Evolutionary conservation across 2,113 vertebrate species (phyloP).

Genomic region (Baryphthengus martii): DNA sequence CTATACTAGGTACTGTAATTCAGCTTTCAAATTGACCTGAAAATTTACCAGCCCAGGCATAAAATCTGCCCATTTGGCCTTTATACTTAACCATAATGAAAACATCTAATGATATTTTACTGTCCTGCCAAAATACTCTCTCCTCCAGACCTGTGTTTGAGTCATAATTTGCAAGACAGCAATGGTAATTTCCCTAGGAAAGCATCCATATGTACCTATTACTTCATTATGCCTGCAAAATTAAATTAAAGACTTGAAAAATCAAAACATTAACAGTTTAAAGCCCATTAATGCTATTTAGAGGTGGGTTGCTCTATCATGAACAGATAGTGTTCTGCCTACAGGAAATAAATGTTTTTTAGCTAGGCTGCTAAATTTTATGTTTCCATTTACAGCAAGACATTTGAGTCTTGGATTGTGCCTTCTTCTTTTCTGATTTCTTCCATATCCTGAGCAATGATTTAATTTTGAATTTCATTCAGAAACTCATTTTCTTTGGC

Average conservation of each 20-base stretch:
- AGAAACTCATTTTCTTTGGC: neutral
- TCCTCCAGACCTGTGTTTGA: neutral
- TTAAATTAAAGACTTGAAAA: neutral
- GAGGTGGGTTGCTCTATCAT: neutral
- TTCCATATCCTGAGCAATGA: neutral
- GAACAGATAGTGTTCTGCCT: neutral
- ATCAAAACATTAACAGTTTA: neutral
- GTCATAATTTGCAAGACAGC: neutral
- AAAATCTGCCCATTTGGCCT: neutral
- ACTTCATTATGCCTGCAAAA: neutral
- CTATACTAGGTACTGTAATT: neutral
- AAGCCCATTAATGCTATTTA: neutral
- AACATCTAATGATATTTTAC: neutral
- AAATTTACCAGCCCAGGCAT: constrained; percentile 2
- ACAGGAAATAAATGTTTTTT: neutral
- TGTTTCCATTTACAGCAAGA: neutral
- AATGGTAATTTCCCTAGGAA: neutral
- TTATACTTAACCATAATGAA: neutral
- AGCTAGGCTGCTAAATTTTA: neutral
- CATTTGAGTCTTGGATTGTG: neutral
- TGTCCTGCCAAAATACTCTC: neutral
- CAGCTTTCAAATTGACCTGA: constrained; percentile 7
- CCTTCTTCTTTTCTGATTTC: neutral
- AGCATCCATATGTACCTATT: neutral
- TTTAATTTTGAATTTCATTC: neutral